These are phyloP conservation scores for Alethe diademata DNA, from an alignment of 2,113 vertebrate species.

Conservation along the genomic window DNA sequence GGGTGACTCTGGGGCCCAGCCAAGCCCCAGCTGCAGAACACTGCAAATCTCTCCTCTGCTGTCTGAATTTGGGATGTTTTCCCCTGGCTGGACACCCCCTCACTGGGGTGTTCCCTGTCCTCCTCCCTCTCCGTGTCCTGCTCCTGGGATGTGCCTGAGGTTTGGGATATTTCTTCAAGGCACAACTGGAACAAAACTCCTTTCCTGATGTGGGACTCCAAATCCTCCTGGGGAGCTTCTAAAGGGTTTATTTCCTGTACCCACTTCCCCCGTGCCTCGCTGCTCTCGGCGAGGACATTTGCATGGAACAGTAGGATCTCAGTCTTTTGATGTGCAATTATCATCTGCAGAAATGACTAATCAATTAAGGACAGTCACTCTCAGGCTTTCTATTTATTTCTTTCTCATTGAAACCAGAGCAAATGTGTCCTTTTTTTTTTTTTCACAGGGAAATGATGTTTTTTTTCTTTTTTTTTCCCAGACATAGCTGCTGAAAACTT, in stretches of 20 bases:
- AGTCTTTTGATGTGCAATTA: constrained; percentile 58
- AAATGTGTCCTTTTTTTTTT: constrained; percentile 5
- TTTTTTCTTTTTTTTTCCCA: constrained; percentile 20
- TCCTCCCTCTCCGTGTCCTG: not conserved
- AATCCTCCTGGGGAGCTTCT: not conserved
- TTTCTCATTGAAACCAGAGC: constrained; percentile 54
- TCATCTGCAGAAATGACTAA: constrained; percentile 69
- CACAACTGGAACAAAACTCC: not conserved
- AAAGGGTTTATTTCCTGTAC: constrained; percentile 2
- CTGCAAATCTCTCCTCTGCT: not conserved
- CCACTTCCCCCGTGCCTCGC: not conserved
- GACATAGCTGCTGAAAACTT: not conserved
- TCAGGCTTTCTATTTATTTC: constrained; percentile 59
- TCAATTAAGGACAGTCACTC: constrained; percentile 62
- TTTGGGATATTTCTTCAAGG: not conserved
- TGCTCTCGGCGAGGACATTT: constrained; percentile 1
- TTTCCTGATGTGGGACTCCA: not conserved
- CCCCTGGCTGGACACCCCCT: not conserved
- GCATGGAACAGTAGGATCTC: constrained; percentile 44
- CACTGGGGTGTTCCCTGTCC: rapidly evolving
- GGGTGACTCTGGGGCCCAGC: not conserved
- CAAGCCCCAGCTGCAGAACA: rapidly evolving
- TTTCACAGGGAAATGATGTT: not conserved
- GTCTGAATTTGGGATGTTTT: not conserved
- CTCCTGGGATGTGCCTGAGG: not conserved